A percentile compares a stretch with the other conserved stretches of the same genome.
Evolutionary conservation across 2,797 vertebrate genomes (phyloP).

Genomic region (Oreochromis mossambicus): DNA sequence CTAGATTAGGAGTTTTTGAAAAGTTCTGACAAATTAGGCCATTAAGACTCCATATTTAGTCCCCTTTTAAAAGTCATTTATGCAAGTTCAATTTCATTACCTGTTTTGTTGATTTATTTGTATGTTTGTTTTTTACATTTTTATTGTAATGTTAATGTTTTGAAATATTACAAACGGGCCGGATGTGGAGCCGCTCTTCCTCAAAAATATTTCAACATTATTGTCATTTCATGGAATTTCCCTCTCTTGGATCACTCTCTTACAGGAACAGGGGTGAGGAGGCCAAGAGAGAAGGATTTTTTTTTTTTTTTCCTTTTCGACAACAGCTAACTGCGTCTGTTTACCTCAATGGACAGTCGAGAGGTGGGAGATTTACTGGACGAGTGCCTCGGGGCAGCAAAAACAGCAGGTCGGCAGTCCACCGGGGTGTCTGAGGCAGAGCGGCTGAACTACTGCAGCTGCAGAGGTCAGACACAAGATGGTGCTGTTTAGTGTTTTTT

Average conservation of each 20-base stretch:
- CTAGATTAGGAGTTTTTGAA: not conserved
- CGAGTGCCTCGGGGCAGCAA: slow-evolving; percentile 70
- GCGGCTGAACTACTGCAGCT: slow-evolving; percentile 54
- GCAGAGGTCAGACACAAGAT: slow-evolving; percentile 79
- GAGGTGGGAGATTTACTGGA: slow-evolving; percentile 74
- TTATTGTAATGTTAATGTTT: not conserved
- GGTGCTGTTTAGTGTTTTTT: not conserved
- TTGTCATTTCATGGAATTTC: not conserved
- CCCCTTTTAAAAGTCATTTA: accelerated
- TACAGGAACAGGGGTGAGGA: not conserved
- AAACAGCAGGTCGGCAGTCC: not conserved
- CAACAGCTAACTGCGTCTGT: slow-evolving; percentile 47
- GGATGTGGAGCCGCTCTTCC: not conserved
- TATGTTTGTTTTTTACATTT: not conserved
- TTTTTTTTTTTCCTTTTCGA: not conserved
- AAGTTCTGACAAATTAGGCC: not conserved
- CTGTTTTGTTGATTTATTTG: accelerated
- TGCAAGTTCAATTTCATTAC: not conserved
- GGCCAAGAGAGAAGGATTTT: not conserved
- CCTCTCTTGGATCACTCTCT: not conserved
- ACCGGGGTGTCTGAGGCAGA: slow-evolving; percentile 35
- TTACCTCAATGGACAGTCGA: slow-evolving; percentile 58
- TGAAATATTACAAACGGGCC: not conserved
- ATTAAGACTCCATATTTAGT: not conserved
- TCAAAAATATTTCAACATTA: not conserved